Evolutionary conservation across 2,888 invertebrate species (phyloP), one percentile per base, ranked within the genome.

Genomic region (Metalampra italica): DNA sequence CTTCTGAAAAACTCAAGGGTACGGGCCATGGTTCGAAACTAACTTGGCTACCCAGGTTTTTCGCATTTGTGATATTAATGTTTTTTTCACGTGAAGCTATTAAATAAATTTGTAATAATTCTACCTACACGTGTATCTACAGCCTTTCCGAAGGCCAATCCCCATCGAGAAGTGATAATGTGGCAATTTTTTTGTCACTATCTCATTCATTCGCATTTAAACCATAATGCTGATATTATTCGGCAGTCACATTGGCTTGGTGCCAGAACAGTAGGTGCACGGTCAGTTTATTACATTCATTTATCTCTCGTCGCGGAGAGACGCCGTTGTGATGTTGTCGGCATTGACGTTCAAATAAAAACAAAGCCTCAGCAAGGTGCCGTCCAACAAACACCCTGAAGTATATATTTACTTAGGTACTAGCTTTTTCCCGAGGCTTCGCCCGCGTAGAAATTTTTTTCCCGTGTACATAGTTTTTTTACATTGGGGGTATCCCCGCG

Each of bases 201-300:
- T 40, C 30, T 30, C 46, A 46, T 46, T 46, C 46, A 40, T 32
- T 30, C 13, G 39, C n/a, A 40, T 38, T 46, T 46, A 40, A 13
- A 39, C 38, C 14, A 43, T 47, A 37, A 29, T 38, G 30, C 30
- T 7, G 29, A 37, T 41, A 50, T 43, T 50, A 46, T 50, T 50
- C 43, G 43, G 38, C 50, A 43, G 43, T 43, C 38, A 42, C 47
- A 43, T 34, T 55, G 58, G 58, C 49, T 12, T 1, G 1, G 11
- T 29, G 52, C 54, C 56, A 54, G 46, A 32, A 34, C 38, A 38
- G n/a, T 36, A n/a, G 5, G 36, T 12, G 43, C 50, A 49, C 45
- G 45, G 47, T 50, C 55, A 51, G 44, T 52, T 57, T 53, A 55
- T 54, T 54, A 47, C 39, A 11, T 43, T 41, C 52, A 50, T 56